A percentile compares a stretch with the other conserved stretches of the same genome.
phyloP scores from a whole-genome alignment of 1,140 invertebrate genomes.

The Drosophila funebris region DNA sequence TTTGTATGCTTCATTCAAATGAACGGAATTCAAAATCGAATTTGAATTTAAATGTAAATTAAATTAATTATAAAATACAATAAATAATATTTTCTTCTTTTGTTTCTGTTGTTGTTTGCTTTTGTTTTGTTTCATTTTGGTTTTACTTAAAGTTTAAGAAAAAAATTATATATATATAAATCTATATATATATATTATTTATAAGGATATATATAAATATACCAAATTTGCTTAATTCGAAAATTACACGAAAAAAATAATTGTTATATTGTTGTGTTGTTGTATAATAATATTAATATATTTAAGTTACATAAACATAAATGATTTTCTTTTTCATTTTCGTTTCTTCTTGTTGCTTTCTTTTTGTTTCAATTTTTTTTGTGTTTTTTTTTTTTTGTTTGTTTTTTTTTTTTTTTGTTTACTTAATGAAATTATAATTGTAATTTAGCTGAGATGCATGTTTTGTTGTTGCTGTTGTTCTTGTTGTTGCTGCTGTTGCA shows the following conservation, averaged over 20 bases:
- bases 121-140: conserved; percentile 40
- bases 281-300: conserved; percentile 53
- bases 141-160: conserved; percentile 64
- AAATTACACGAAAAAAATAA: conserved; percentile 72
- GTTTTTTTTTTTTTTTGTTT: conserved; percentile 15
- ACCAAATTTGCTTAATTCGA: conserved; percentile 53
- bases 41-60: conserved; percentile 63
- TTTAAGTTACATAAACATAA: conserved; percentile 49
- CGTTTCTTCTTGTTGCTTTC: conserved; percentile 14
- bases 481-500: conserved; percentile 49
- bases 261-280: conserved; percentile 42
- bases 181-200: conserved; percentile 33
- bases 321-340: conserved; percentile 14
- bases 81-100: conserved; percentile 64
- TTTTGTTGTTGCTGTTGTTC: conserved; percentile 50
- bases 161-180: conserved; percentile 68
- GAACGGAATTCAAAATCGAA: conserved; percentile 45
- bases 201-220: conserved; percentile 45
- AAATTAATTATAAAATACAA: conserved; percentile 81
- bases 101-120: conserved; percentile 51
- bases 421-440: conserved; percentile 68
- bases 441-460: conserved; percentile 68
- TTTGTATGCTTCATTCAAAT: conserved; percentile 34
- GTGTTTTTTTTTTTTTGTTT: conserved; percentile 15
- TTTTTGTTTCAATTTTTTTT: conserved; percentile 19